Conservation (phyloP, 1,140 invertebrate genomes). For the Drosophila pallidifrons region DNA sequence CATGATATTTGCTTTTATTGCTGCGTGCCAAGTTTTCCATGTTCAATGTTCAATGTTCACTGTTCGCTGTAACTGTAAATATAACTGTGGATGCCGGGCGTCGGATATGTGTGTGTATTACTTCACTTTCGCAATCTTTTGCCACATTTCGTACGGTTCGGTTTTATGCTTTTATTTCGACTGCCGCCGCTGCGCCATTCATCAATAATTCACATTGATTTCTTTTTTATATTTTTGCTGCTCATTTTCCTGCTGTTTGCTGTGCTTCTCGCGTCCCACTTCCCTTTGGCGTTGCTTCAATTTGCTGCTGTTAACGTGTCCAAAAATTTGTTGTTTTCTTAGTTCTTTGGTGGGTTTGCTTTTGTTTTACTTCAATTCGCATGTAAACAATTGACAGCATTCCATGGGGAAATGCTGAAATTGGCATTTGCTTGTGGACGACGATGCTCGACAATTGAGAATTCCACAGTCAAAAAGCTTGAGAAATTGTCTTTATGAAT, state of each 20-base stretch:
- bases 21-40: slow-evolving; percentile 47
- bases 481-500: slow-evolving; percentile 22
- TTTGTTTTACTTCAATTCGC: slow-evolving; percentile 47
- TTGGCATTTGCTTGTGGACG: slow-evolving; percentile 10
- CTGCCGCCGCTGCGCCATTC: slow-evolving; percentile 66
- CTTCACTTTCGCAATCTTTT: slow-evolving; percentile 71
- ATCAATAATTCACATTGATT: slow-evolving; percentile 84
- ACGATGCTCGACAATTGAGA: slow-evolving; percentile 25
- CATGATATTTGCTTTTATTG: slow-evolving; percentile 80
- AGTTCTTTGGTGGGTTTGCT: slow-evolving; percentile 32
- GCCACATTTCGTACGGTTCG: slow-evolving; percentile 58
- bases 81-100: slow-evolving; percentile 19
- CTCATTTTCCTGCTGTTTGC: slow-evolving; percentile 27
- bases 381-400: slow-evolving; percentile 72
- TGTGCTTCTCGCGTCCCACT: background rate
- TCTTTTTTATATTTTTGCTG: slow-evolving; percentile 41
- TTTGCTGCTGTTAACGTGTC: slow-evolving; percentile 17
- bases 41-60: slow-evolving; percentile 18
- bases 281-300: slow-evolving; percentile 4
- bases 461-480: background rate
- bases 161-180: slow-evolving; percentile 43
- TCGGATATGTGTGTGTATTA: slow-evolving; percentile 52
- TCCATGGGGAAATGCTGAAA: slow-evolving; percentile 27
- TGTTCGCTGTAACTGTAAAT: slow-evolving; percentile 7
- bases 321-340: slow-evolving; percentile 44